Percentiles rank a stretch among this genome's conserved stretches.
Conservation (phyloP, 2,888 invertebrate species). For the Electrophaes corylata region DNA sequence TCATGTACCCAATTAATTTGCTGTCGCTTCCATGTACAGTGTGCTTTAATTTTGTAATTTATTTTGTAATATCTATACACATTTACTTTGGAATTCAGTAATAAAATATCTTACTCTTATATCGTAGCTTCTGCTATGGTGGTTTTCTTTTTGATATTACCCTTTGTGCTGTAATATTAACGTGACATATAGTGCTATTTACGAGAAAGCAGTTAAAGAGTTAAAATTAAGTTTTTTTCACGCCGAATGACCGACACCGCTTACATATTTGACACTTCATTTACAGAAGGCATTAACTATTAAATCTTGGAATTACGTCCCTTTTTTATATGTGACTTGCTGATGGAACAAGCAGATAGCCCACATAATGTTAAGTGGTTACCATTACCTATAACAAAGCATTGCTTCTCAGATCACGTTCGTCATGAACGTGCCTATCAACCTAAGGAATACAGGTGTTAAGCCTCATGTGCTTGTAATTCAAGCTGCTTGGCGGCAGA, state of each 20-base stretch:
- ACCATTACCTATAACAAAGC: no score
- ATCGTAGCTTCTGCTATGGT: not conserved
- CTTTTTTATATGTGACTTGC: no score
- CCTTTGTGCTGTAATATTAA: not conserved
- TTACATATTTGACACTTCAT: not conserved
- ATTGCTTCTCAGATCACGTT: no score
- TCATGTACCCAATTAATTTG: slow-evolving; percentile 54
- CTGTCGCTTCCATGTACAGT: slow-evolving; percentile 43
- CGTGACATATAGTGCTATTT: not conserved
- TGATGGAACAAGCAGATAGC: no score
- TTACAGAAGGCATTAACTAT: not conserved
- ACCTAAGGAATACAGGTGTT: no score
- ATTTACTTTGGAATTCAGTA: not conserved
- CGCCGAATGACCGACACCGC: not conserved
- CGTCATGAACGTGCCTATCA: no score
- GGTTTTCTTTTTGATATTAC: not conserved
- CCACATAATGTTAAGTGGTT: no score
- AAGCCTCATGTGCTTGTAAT: no score
- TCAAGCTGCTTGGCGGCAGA: no score
- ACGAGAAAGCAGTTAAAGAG: not conserved
- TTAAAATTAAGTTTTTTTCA: not conserved
- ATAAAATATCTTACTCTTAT: not conserved
- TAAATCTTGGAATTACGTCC: not conserved
- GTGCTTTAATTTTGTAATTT: not conserved
- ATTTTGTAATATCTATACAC: no score